phyloP scores from a whole-genome alignment of 1,140 invertebrate species.

The Chironomus striatipennis region DNA sequence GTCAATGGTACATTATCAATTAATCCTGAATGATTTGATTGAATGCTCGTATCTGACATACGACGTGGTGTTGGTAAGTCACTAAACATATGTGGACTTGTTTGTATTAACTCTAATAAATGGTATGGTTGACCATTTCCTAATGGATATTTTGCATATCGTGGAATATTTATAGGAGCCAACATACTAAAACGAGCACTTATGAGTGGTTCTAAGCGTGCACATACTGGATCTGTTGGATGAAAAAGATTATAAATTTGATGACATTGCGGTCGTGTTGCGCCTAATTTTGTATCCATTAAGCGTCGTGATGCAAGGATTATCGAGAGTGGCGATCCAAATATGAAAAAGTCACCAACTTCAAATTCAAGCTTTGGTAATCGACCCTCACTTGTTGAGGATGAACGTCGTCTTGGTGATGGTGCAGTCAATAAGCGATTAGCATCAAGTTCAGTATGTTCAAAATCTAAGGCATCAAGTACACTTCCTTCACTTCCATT shows the following conservation, averaged over 20 bases:
- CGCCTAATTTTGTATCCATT: constrained; percentile 33
- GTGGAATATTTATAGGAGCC: constrained; percentile 84
- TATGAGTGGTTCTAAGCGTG: constrained; percentile 87
- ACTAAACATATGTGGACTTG: constrained; percentile 78
- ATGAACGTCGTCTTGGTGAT: constrained; percentile 60
- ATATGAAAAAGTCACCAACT: constrained; percentile 92
- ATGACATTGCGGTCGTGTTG: constrained; percentile 35
- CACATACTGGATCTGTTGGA: constrained; percentile 91
- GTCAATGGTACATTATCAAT: constrained; percentile 79
- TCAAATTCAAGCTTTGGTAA: constrained; percentile 83
- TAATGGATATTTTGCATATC: constrained; percentile 96
- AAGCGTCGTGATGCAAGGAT: constrained; percentile 75
- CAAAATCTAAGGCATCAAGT: constrained; percentile 32
- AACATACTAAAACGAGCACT: constrained; percentile 85
- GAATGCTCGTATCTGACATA: constrained; percentile 82
- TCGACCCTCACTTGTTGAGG: constrained; percentile 65
- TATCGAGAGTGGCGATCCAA: constrained; percentile 89
- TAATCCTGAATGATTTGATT: constrained; percentile 83
- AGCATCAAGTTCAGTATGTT: constrained; percentile 33
- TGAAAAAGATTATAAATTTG: constrained; percentile 99
- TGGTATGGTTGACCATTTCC: constrained; percentile 92
- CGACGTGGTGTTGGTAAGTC: constrained; percentile 64
- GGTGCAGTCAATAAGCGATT: constrained; percentile 48
- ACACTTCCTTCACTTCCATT: constrained; percentile 31
- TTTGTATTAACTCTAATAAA: constrained; percentile 87